phyloP scores from a whole-genome alignment of 1,140 invertebrate genomes.

The Arctopsyche grandis region DNA sequence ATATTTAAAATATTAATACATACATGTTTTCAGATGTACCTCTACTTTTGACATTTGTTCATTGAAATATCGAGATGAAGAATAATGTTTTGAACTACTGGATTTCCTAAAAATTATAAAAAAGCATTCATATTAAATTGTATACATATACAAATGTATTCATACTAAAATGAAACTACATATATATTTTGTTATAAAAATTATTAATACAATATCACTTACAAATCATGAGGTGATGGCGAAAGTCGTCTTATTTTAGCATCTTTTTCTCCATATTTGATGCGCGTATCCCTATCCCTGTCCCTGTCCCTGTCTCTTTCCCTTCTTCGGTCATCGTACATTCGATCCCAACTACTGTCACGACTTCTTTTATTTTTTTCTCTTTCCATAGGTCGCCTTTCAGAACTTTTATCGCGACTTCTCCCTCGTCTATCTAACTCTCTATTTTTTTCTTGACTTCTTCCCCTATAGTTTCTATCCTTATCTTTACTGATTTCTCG shows the following conservation, averaged over 20 bases:
- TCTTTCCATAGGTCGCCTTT: neutral
- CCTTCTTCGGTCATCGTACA: conserved; percentile 39
- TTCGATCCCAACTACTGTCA: conserved; percentile 16
- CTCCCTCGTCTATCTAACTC: conserved; percentile 62
- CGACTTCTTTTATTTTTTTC: conserved; percentile 16
- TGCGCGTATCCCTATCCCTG: neutral
- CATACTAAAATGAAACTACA: no score
- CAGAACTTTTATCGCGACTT: conserved; percentile 44
- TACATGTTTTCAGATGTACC: neutral
- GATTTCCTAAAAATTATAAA: conserved; percentile 1
- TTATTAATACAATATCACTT: neutral
- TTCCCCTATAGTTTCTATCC: conserved; percentile 36
- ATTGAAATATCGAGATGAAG: conserved; percentile 15
- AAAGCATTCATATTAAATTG: neutral
- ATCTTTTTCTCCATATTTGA: conserved; percentile 6
- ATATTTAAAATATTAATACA: neutral
- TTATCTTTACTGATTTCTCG: conserved; percentile 5
- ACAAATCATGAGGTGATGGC: neutral
- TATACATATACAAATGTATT: neutral
- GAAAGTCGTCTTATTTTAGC: conserved; percentile 18
- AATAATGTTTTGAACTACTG: conserved; percentile 4
- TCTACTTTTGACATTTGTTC: conserved; percentile 22
- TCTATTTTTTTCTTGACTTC: conserved; percentile 64
- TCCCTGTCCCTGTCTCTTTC: conserved; percentile 44
- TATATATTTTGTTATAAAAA: no score